Conservation (phyloP, 1,140 invertebrate species). For the Microplitis mediator region DNA sequence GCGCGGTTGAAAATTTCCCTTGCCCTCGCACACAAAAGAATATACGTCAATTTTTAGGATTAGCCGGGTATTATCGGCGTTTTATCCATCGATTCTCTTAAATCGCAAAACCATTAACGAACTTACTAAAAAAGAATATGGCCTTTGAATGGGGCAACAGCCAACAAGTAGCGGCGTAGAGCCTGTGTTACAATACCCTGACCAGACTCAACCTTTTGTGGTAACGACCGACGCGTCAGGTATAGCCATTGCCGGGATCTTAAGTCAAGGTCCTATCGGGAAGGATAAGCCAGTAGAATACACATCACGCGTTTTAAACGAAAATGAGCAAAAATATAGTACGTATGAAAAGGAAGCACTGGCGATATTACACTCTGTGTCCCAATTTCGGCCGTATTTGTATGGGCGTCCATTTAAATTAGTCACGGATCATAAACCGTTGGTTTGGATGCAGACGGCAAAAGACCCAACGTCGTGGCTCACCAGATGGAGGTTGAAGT, state of each 20-base stretch:
- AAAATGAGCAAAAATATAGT: conserved; percentile 48
- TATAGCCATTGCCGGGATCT: background rate
- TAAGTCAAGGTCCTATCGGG: conserved; percentile 13
- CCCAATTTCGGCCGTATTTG: too few relatives aligned
- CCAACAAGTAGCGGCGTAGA: too few relatives aligned
- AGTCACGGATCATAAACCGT: too few relatives aligned
- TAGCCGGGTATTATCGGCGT: background rate
- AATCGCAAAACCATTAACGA: too few relatives aligned
- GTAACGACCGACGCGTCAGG: background rate
- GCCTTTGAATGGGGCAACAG: too few relatives aligned
- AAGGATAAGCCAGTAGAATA: conserved; percentile 36
- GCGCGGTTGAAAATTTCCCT: background rate
- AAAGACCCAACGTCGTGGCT: conserved; percentile 43
- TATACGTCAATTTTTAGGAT: conserved; percentile 24
- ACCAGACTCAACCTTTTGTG: conserved; percentile 23
- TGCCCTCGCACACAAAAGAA: conserved; percentile 3
- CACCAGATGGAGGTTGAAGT: conserved; percentile 41
- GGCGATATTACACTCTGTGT: too few relatives aligned
- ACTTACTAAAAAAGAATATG: too few relatives aligned
- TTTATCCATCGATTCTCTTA: too few relatives aligned
- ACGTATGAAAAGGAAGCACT: too few relatives aligned
- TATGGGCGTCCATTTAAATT: too few relatives aligned
- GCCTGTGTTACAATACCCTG: background rate
- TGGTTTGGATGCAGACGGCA: conserved; percentile 46
- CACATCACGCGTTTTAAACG: conserved; percentile 31